Evolutionary conservation across 2,888 invertebrate genomes (phyloP).

Genomic region (Sarcophaga rosellei): DNA sequence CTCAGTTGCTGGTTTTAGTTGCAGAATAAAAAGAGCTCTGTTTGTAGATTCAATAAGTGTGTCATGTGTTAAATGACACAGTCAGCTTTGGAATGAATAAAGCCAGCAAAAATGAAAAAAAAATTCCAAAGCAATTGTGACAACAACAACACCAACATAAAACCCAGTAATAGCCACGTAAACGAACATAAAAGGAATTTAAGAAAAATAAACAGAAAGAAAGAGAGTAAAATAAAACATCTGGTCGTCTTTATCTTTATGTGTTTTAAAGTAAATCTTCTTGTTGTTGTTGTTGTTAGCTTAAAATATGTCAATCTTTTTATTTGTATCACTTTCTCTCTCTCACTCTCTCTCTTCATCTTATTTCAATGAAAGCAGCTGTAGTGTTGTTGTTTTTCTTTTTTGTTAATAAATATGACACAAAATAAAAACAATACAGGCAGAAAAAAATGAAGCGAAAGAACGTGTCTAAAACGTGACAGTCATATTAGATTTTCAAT

Average conservation of each 20-base stretch:
- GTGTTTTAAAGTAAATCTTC: too few relatives aligned
- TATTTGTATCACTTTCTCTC: too few relatives aligned
- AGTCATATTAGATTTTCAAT: not conserved
- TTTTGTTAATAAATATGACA: too few relatives aligned
- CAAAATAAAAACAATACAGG: not conserved
- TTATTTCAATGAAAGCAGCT: too few relatives aligned
- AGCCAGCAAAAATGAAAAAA: not conserved
- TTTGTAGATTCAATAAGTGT: not conserved
- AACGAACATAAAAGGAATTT: not conserved
- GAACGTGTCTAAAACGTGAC: not conserved
- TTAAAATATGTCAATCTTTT: too few relatives aligned
- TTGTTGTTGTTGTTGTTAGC: too few relatives aligned
- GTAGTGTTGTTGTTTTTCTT: too few relatives aligned
- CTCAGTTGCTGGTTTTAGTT: not conserved
- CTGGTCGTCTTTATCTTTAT: too few relatives aligned
- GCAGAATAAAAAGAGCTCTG: not conserved
- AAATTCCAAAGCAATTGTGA: not conserved
- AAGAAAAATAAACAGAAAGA: not conserved
- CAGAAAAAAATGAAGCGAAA: not conserved
- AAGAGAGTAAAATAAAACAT: too few relatives aligned
- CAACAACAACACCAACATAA: not conserved
- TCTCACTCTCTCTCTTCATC: too few relatives aligned
- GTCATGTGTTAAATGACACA: conserved; percentile 9
- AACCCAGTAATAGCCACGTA: not conserved
- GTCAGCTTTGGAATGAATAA: not conserved